Conservation (phyloP, 2,797 vertebrate species). For the Pangasius mekongensis region DNA sequence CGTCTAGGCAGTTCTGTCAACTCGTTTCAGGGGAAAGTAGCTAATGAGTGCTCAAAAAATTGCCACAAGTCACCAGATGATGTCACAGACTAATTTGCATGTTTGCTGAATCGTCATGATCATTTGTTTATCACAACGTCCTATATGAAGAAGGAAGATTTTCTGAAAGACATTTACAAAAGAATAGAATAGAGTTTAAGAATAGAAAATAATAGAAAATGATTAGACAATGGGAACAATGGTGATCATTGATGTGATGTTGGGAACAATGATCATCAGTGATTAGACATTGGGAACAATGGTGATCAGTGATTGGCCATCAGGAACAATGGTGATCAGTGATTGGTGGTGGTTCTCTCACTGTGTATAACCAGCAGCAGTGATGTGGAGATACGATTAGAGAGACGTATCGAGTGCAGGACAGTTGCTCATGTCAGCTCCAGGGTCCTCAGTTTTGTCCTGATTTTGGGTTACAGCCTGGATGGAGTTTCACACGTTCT, state of each 20-base stretch:
- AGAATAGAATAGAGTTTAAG: neutral
- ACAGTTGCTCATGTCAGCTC: neutral
- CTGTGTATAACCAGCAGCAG: neutral
- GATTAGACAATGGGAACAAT: neutral
- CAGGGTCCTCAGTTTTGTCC: neutral
- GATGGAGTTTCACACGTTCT: no score
- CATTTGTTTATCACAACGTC: neutral
- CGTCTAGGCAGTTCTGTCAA: neutral
- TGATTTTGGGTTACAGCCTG: no score
- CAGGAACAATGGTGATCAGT: neutral
- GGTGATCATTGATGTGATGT: neutral
- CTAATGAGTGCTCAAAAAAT: neutral
- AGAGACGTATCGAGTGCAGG: neutral
- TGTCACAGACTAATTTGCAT: neutral
- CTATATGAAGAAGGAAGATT: neutral
- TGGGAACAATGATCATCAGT: neutral
- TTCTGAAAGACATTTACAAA: neutral
- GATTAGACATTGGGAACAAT: neutral
- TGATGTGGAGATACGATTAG: no score
- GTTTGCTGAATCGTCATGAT: neutral
- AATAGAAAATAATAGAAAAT: neutral
- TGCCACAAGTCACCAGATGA: neutral
- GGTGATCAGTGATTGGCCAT: neutral
- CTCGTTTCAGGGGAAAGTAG: neutral
- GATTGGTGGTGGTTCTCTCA: neutral